A percentile compares a stretch with the other conserved stretches of the same genome.
Conservation (phyloP, 2,888 invertebrate species). For the Neria commutata region DNA sequence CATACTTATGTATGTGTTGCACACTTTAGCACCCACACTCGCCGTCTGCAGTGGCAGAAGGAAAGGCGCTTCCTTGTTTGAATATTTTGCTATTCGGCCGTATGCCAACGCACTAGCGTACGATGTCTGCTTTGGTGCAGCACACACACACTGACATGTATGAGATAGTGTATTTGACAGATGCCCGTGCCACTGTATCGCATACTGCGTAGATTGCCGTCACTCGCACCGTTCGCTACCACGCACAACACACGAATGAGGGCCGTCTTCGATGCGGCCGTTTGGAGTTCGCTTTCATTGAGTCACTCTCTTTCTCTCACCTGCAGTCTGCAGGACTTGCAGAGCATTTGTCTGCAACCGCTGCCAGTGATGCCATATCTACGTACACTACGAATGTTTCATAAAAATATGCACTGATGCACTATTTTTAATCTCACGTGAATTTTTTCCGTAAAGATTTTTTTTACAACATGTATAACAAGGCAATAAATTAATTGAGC, state of each 20-base stretch:
- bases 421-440: too few species aligned
- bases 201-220: constrained; percentile 2
- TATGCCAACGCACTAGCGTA: too few species aligned
- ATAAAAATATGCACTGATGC: too few species aligned
- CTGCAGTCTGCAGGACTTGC: too few species aligned
- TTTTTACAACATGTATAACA: too few species aligned
- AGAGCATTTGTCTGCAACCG: too few species aligned
- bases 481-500: too few species aligned
- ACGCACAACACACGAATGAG: constrained; percentile 18
- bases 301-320: not conserved
- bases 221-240: constrained; percentile 17
- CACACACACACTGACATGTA: not conserved
- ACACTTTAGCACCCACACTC: not conserved
- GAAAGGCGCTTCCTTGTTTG: too few species aligned
- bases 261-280: not conserved
- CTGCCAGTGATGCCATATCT: too few species aligned
- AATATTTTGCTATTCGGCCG: too few species aligned
- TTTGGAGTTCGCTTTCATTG: not conserved
- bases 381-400: too few species aligned
- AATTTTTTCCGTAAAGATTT: too few species aligned
- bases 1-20: not conserved
- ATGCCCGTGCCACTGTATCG: not conserved
- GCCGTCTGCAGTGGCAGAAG: not conserved
- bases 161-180: not conserved
- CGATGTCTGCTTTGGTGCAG: not conserved